Evolutionary conservation across 2,888 invertebrate species (phyloP).

Genomic region (Thymelicus sylvestris): DNA sequence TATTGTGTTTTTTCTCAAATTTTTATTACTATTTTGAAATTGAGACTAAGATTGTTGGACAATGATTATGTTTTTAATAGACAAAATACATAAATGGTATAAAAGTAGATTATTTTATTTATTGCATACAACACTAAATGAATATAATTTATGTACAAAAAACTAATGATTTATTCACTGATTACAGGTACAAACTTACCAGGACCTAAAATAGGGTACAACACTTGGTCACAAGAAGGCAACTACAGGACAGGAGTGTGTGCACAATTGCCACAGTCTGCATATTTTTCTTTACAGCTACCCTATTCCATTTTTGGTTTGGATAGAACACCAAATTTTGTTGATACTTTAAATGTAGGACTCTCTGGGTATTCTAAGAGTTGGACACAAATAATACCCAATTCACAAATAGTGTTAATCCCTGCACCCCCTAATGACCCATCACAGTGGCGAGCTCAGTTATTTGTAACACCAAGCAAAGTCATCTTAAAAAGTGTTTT

Average conservation of each 20-base stretch:
- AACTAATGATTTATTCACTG: slow-evolving; percentile 30
- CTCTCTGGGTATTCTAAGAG: slow-evolving; percentile 88
- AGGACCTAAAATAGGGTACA: slow-evolving; percentile 94
- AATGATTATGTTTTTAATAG: too few relatives aligned
- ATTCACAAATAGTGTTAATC: slow-evolving; percentile 98
- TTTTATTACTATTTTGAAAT: too few relatives aligned
- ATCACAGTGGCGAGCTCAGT: slow-evolving; percentile 93
- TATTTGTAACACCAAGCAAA: slow-evolving; percentile 98
- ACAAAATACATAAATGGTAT: too few relatives aligned
- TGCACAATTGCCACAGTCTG: slow-evolving; percentile 95
- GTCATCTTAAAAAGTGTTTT: slow-evolving; percentile 96
- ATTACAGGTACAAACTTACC: slow-evolving; percentile 92
- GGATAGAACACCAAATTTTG: slow-evolving; percentile 99
- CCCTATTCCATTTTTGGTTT: slow-evolving; percentile 98
- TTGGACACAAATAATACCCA: slow-evolving; percentile 98
- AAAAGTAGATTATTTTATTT: too few relatives aligned
- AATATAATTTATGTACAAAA: too few relatives aligned
- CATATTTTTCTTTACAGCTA: slow-evolving; percentile 95
- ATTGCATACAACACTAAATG: too few relatives aligned
- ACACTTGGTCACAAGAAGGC: slow-evolving; percentile 95
- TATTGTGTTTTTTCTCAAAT: too few relatives aligned
- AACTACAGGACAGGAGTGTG: slow-evolving; percentile 91
- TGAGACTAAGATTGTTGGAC: too few relatives aligned
- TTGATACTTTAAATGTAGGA: slow-evolving; percentile 94
- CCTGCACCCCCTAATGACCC: slow-evolving; percentile 93